Evolutionary conservation across 2,797 vertebrate species (phyloP).

Genomic region (Sebastes minor): DNA sequence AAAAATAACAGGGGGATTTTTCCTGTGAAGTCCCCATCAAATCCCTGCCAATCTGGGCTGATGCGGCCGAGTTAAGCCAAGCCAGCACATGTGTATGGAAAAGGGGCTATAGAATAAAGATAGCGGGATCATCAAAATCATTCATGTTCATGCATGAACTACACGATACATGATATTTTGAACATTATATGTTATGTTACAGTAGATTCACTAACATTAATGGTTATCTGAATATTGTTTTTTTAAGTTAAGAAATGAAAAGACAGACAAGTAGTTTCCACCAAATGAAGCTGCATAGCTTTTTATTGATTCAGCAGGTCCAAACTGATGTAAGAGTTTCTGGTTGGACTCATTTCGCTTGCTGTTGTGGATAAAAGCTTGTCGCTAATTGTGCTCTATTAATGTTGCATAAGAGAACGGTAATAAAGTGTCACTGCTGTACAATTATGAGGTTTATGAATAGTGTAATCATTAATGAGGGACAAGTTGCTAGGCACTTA

Average conservation of each 20-base stretch:
- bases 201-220: not conserved
- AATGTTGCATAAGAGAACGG: conserved; percentile 30
- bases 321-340: conserved; percentile 11
- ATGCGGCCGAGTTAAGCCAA: no score
- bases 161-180: not conserved
- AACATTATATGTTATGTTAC: not conserved
- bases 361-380: conserved; percentile 19
- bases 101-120: not conserved
- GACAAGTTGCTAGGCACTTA: conserved; percentile 55
- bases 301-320: not conserved
- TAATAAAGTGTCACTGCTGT: conserved; percentile 48
- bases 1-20: no score
- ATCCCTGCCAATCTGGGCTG: no score
- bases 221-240: not conserved
- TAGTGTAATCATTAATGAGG: conserved; percentile 64
- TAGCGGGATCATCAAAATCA: not conserved
- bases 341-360: conserved; percentile 12
- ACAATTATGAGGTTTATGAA: conserved; percentile 65
- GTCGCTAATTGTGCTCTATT: conserved; percentile 42
- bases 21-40: no score
- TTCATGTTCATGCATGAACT: not conserved
- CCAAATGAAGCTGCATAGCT: not conserved
- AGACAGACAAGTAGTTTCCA: not conserved
- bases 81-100: no score
- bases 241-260: not conserved